These are phyloP conservation scores for Leptura quadrifasciata DNA, from an alignment of 2,888 invertebrate species.

Conservation along the genomic window DNA sequence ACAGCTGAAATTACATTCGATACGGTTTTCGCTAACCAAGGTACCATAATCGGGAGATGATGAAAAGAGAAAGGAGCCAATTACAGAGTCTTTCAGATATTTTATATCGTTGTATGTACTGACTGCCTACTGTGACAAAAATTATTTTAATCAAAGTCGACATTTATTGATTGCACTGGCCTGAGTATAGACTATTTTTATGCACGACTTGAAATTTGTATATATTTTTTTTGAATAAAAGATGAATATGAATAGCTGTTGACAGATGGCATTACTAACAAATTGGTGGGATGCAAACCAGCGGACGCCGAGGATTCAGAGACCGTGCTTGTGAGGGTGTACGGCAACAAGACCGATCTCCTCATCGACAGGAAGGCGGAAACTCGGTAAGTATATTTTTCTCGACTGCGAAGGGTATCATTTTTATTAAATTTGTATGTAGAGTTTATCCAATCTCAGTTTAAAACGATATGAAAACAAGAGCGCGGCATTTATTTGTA, in stretches of 20 bases:
- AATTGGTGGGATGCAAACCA: conserved; percentile 84
- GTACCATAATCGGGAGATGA: too few species aligned
- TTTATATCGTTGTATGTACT: too few species aligned
- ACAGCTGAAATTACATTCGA: not conserved
- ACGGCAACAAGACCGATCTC: conserved; percentile 94
- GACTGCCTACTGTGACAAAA: too few species aligned
- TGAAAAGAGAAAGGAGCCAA: too few species aligned
- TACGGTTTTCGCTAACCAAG: too few species aligned
- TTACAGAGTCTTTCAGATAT: too few species aligned
- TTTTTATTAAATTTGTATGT: too few species aligned
- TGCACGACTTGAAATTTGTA: not conserved
- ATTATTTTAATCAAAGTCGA: too few species aligned
- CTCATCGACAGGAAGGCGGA: conserved; percentile 93
- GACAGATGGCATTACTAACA: conserved; percentile 96
- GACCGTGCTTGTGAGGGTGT: conserved; percentile 90
- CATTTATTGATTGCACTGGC: not conserved
- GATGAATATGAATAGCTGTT: conserved; percentile 80
- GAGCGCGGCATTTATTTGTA: too few species aligned
- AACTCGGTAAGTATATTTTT: conserved; percentile 75
- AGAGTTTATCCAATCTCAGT: too few species aligned
- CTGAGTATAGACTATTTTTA: conserved; percentile 1
- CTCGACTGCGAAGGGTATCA: too few species aligned
- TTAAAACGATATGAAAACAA: too few species aligned
- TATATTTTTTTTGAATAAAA: conserved; percentile 56
- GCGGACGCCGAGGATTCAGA: conserved; percentile 75